Percentiles rank a stretch among this genome's conserved stretches.
phyloP scores from a whole-genome alignment of 1,140 invertebrate genomes.

The Zaprionus ghesquierei region DNA sequence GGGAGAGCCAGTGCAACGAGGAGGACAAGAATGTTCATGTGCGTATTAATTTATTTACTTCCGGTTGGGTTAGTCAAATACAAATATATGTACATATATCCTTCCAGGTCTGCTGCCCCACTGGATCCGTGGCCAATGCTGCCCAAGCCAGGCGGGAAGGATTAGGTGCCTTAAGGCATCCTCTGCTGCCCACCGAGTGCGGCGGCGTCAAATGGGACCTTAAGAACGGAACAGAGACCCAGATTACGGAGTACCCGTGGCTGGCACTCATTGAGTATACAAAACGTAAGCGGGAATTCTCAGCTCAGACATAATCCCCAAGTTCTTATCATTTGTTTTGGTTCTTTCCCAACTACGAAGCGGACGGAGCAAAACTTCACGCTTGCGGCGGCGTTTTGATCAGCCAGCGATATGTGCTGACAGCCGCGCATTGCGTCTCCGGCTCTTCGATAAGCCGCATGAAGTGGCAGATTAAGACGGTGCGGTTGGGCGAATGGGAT shows the following conservation, averaged over 20 bases:
- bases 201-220: conserved; percentile 83
- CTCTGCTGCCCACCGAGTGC: conserved; percentile 48
- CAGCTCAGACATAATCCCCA: background rate
- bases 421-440: conserved; percentile 85
- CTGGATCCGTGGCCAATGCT: background rate
- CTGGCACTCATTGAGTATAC: conserved; percentile 84
- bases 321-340: background rate
- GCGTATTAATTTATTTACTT: background rate
- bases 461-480: conserved; percentile 82
- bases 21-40: conserved; percentile 36
- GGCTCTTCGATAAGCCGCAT: conserved; percentile 76
- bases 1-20: conserved; percentile 54
- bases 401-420: conserved; percentile 84
- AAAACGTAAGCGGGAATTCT: conserved; percentile 47
- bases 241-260: conserved; percentile 88
- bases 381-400: conserved; percentile 85
- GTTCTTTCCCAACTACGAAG: conserved; percentile 26
- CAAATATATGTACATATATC: too few species aligned
- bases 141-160: conserved; percentile 15
- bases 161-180: conserved; percentile 35
- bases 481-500: conserved; percentile 82
- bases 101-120: conserved; percentile 59
- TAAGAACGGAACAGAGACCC: conserved; percentile 84
- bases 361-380: conserved; percentile 65
- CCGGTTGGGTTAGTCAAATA: background rate